Evolutionary conservation across 2,797 vertebrate genomes (phyloP).

Genomic region (Peromyscus attwateri): DNA sequence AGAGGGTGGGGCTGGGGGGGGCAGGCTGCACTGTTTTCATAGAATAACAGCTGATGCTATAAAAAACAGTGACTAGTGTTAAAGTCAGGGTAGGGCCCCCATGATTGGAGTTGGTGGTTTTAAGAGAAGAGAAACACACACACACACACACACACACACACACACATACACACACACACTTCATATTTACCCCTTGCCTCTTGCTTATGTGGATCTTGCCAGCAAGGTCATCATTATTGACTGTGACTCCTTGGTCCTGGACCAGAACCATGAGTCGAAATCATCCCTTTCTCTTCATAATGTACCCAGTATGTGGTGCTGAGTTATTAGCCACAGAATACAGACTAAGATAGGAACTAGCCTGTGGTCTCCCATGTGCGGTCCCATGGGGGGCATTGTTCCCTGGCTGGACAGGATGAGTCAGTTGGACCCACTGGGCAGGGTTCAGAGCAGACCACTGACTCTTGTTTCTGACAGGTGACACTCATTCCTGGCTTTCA

Average conservation of each 20-base stretch:
- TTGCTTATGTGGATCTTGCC: not conserved
- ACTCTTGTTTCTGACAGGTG: not conserved
- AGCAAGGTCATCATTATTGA: not conserved
- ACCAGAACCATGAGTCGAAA: not conserved
- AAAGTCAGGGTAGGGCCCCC: not conserved
- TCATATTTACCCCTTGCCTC: not conserved
- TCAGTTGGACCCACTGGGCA: not conserved
- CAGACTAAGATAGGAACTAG: not conserved
- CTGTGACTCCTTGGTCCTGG: no score
- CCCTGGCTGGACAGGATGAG: not conserved
- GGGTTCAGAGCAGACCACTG: not conserved
- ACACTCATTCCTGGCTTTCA: not conserved
- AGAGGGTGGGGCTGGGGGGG: not conserved
- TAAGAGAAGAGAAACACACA: not conserved
- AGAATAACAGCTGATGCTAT: not conserved
- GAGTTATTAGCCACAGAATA: not conserved
- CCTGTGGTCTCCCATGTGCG: accelerated
- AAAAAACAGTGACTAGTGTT: not conserved
- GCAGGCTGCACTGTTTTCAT: not conserved
- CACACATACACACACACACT: not conserved
- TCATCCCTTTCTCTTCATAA: not conserved
- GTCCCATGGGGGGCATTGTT: not conserved
- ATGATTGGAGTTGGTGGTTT: not conserved
- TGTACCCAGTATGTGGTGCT: not conserved
- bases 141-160: not conserved